phyloP scores from a whole-genome alignment of 2,888 invertebrate genomes.

The Agriopis aurantiaria region DNA sequence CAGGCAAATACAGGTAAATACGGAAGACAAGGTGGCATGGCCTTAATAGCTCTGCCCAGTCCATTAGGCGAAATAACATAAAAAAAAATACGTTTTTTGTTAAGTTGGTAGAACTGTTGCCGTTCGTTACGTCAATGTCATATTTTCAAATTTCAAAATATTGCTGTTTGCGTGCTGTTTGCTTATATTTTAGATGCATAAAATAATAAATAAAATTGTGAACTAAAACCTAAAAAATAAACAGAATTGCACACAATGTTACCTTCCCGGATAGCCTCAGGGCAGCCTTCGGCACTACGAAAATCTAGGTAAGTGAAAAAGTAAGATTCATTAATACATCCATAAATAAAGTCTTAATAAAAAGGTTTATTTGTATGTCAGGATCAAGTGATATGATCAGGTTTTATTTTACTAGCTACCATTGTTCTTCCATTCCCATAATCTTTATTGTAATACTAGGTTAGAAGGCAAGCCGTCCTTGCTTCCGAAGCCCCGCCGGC shows the following conservation, averaged over 20 bases:
- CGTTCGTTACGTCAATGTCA: not conserved
- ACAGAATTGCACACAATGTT: constrained; percentile 52
- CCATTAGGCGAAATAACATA: too few species aligned
- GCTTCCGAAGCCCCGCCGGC: constrained; percentile 71
- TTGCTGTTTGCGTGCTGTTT: not conserved
- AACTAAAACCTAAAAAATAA: not conserved
- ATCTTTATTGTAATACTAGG: not conserved
- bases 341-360: not conserved
- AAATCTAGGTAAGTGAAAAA: constrained; percentile 69
- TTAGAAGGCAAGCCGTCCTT: constrained; percentile 72
- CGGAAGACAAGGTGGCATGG: too few species aligned
- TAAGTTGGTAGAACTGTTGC: not conserved
- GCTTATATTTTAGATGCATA: not conserved
- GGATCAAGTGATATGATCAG: not conserved
- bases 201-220: not conserved
- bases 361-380: not conserved
- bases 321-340: too few species aligned
- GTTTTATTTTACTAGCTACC: not conserved
- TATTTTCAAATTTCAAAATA: constrained; percentile 5
- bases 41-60: too few species aligned
- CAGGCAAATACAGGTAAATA: too few species aligned
- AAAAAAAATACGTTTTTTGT: not conserved
- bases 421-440: not conserved
- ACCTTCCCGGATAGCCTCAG: constrained; percentile 61
- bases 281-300: constrained; percentile 62